A percentile compares a stretch with the other conserved stretches of the same genome.
Evolutionary conservation across 2,888 invertebrate species (phyloP).

Genomic region (Sarcophaga rosellei): DNA sequence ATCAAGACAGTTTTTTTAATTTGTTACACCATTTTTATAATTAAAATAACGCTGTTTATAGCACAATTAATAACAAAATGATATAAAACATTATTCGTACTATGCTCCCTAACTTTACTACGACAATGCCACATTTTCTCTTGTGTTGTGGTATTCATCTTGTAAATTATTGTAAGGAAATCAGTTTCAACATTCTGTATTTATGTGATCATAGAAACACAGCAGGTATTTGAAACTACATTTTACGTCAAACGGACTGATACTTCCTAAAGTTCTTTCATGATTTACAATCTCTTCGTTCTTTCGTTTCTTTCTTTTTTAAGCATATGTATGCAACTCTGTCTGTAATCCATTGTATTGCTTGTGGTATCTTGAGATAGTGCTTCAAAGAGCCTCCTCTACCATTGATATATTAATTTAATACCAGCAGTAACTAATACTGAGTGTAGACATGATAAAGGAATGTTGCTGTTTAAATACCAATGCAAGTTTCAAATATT

Average conservation of each 20-base stretch:
- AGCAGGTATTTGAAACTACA: conserved; percentile 10
- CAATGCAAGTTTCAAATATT: conserved; percentile 26
- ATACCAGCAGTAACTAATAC: not conserved
- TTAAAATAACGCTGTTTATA: too few species aligned
- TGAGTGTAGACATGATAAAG: not conserved
- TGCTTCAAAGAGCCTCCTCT: not conserved
- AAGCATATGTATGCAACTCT: not conserved
- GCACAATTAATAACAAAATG: too few species aligned
- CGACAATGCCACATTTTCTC: too few species aligned
- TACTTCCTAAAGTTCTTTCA: conserved; percentile 1
- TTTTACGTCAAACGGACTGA: conserved; percentile 9
- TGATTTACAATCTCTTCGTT: conserved; percentile 2
- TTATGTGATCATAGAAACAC: not conserved
- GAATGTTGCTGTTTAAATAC: conserved; percentile 18
- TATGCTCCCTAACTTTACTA: too few species aligned
- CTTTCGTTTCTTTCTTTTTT: not conserved
- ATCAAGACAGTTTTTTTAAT: too few species aligned
- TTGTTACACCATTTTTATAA: too few species aligned
- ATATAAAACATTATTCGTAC: too few species aligned
- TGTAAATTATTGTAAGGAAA: too few species aligned
- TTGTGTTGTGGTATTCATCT: too few species aligned
- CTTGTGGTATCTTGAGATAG: conserved; percentile 28
- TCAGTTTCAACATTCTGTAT: too few species aligned
- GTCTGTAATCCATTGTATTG: not conserved
- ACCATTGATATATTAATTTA: conserved; percentile 21